Base-by-base conservation (phyloP, 2,797 vertebrate genomes). In the Lacerta viridis region DNA sequence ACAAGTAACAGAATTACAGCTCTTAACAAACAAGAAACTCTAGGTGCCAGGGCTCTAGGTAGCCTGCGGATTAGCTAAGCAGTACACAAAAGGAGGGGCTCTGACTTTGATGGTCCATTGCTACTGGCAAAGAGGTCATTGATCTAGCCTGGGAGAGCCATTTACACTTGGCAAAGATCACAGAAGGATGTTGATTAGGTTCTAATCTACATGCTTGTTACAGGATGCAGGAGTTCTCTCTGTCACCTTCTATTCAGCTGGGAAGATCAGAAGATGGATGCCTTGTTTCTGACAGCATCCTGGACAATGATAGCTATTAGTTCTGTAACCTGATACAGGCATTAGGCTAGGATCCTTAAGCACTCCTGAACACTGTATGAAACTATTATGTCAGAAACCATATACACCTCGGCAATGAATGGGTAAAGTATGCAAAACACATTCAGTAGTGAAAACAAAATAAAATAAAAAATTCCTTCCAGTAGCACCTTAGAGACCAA, bases 151-250 rank as follows among this genome's bases (percentile, higher is more conserved):
- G 59, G 29, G 61, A 68, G 41, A 77, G 59, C 61, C 84, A 85
- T 85, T 85, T 68, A 46, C 74, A 78, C 84, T 43, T 66, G 59
- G 84, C 74, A 77, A 78, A 85, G 39, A 11, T 36, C 84, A 78
- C 36, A 66, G 84, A 85, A 85, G 27, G 39, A 85, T 77, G 84
- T 43, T 85, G 78, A 85, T 46, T 85, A 66, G 75, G 33, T 11
- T 43, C 59, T 76, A n/a, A 43, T 77, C 71, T 85, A 77, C 72
- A 85, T 85, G 46, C 39, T 66, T 77, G 27, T 46, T 72, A 36
- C n/a, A 59, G 69, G 69, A 84, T 74, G 23, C 46, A 33, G 10
- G 71, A 18, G 11, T 39, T 13, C n/a, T 8, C 43, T 10, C 13
- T 69, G 15, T 71, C 29, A 23, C 17, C 25, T 41, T 75, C 33